A percentile compares a stretch with the other conserved stretches of the same genome.
phyloP scores from a whole-genome alignment of 37 sponge, comb jelly and placozoan species.

The Haliclona indistincta region DNA sequence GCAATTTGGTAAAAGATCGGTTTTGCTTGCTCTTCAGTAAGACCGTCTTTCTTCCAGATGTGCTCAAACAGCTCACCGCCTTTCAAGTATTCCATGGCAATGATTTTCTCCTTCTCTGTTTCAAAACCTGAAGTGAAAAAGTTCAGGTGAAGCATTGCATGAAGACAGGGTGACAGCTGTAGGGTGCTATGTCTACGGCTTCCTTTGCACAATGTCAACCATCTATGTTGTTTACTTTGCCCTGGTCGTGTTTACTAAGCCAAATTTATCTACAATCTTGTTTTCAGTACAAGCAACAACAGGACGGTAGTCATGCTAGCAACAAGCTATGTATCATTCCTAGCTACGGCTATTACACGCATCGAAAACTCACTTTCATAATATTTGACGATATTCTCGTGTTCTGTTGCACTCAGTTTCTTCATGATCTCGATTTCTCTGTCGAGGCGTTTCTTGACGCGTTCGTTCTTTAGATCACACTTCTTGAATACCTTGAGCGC shows the following conservation, averaged over 20 bases:
- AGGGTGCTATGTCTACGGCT: neutral
- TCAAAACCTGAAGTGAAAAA: conserved; percentile 40
- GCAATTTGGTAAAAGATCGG: conserved; percentile 33
- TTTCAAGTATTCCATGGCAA: conserved; percentile 53
- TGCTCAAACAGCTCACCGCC: conserved; percentile 59
- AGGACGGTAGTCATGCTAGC: neutral
- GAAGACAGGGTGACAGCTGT: neutral
- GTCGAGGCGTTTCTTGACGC: conserved; percentile 3
- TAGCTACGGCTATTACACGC: neutral
- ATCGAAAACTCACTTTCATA: conserved; percentile 38
- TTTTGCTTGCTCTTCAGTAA: conserved; percentile 36
- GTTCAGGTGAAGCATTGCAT: neutral
- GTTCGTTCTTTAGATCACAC: neutral
- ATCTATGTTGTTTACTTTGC: too few relatives aligned
- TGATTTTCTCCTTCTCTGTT: conserved; percentile 8
- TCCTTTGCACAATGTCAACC: neutral
- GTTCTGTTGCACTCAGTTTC: conserved; percentile 12
- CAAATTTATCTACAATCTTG: too few relatives aligned
- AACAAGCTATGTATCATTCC: neutral
- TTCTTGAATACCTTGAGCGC: conserved; percentile 54
- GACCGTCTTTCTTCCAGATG: conserved; percentile 22
- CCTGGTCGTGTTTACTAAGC: too few relatives aligned
- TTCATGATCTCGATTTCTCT: conserved; percentile 46
- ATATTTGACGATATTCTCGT: conserved; percentile 26
- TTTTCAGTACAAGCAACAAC: too few relatives aligned